These are phyloP conservation scores for Vanacampus margaritifer DNA, from an alignment of 2,113 vertebrate genomes.

Conservation along the genomic window DNA sequence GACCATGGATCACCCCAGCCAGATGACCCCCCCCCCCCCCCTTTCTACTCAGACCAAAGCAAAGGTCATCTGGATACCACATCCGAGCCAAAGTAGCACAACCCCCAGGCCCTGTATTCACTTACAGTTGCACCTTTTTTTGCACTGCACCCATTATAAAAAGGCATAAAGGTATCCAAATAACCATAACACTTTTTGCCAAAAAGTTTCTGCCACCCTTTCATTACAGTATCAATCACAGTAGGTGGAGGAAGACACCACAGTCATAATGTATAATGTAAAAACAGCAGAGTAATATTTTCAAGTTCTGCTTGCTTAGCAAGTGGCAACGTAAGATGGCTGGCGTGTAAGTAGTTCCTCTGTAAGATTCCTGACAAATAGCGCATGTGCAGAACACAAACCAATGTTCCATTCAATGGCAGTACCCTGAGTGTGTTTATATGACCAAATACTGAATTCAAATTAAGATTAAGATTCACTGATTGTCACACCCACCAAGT, in stretches of 20 bases:
- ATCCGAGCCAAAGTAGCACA: slow-evolving; percentile 29
- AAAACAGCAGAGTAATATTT: background rate
- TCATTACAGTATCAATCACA: background rate
- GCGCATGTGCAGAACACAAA: no score
- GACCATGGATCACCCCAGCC: slow-evolving; percentile 50
- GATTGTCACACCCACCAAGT: no score
- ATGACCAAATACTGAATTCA: no score
- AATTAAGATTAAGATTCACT: no score
- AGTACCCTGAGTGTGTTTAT: background rate
- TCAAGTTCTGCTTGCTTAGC: no score
- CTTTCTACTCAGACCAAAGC: slow-evolving; percentile 39
- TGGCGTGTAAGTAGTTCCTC: no score
- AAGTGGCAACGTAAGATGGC: no score
- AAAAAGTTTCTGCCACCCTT: no score
- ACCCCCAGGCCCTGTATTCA: slow-evolving; percentile 2
- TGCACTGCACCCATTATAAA: background rate
- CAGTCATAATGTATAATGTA: background rate
- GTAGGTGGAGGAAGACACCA: background rate
- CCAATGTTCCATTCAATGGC: no score
- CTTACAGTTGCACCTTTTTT: slow-evolving; percentile 27
- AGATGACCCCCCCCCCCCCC: slow-evolving; percentile 38
- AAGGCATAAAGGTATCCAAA: background rate
- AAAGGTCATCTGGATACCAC: slow-evolving; percentile 56
- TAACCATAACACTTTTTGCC: background rate
- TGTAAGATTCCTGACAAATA: no score